Conservation (phyloP, 2,888 invertebrate genomes). For the Mellilla xanthometata region DNA sequence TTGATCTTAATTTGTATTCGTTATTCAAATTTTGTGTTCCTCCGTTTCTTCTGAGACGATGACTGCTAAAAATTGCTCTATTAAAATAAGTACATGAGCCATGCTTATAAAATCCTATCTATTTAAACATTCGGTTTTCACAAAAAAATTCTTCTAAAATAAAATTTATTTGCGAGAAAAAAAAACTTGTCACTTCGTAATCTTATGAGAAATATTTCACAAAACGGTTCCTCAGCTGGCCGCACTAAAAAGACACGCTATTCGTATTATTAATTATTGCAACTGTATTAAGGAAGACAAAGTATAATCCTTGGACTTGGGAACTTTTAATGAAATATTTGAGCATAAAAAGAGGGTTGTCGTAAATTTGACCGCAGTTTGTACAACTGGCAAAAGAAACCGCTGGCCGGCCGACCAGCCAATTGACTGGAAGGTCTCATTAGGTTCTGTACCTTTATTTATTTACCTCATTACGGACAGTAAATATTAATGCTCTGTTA, state of each 20-base stretch:
- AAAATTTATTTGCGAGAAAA: constrained; percentile 20
- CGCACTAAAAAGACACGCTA: constrained; percentile 13
- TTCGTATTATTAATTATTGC: constrained; percentile 39
- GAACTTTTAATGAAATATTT: constrained; percentile 56
- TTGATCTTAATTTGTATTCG: no score
- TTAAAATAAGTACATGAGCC: no score
- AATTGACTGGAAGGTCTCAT: constrained; percentile 9
- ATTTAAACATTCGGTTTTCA: no score
- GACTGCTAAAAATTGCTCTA: no score
- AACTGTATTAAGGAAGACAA: constrained; percentile 41
- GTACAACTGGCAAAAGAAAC: constrained; percentile 27
- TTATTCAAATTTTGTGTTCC: no score
- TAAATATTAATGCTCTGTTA: no score
- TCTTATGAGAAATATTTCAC: constrained; percentile 20
- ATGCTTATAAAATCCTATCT: no score
- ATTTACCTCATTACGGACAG: no score
- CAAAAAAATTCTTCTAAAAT: constrained; percentile 17
- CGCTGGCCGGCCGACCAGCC: constrained; percentile 23
- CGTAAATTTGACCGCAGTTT: constrained; percentile 45
- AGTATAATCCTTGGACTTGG: constrained; percentile 46
- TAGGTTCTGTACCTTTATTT: constrained; percentile 2
- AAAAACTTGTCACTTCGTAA: constrained; percentile 19
- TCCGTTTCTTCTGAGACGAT: no score
- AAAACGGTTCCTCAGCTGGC: constrained; percentile 18
- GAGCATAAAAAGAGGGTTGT: constrained; percentile 46